Evolutionary conservation across 2,888 invertebrate species (phyloP), one percentile per base, ranked within the genome.

Genomic region (Epinotia demarniana): DNA sequence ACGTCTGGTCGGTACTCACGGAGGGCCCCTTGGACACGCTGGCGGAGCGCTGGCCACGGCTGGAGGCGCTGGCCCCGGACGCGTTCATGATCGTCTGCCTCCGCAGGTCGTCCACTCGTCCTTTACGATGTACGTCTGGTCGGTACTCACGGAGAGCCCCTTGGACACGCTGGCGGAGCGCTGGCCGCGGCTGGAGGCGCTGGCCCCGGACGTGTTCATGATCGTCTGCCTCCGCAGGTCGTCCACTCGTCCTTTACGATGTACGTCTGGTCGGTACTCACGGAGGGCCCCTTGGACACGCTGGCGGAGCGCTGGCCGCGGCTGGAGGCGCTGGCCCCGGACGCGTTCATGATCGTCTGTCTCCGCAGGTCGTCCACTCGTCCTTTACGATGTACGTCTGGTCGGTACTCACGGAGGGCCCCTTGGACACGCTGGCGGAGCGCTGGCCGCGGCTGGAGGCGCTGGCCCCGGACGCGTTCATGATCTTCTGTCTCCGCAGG

Each of bases 311-410:
- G 87, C 77, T 90, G 91, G 1, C 84, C 84, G 2, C 93, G 86
- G 57, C 93, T 92, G 2, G 93, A 93, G 13, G 94, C 94, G 82
- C 92, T 92, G 64, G 92, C 83, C 80, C 89, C 91, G 86, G 93
- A 93, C 49, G 81, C 80, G 83, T 94, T 94, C 89, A 93, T 88
- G 71, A 92, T 86, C 23, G 93, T 92, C 79, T 89, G 90, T 0
- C 92, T 84, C 9, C 92, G 88, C 76, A 93, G 80, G 68, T 89
- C 90, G 57, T 90, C 91, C 46, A 46, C 46, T 46, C 12, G 49
- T 49, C 16, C 5, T 16, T 5, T 13, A 49, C 2, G 5, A 49
- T 13, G 5, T 49, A 49, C 16, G 5, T 49, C 13, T 4, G 13
- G 49, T 8, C 6, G 53, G n/a, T 11, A 18, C 55, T 71, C 46